Percentiles rank a stretch among this genome's conserved stretches.
phyloP scores from a whole-genome alignment of 2,888 invertebrate genomes.

The Enchytraeus crypticus region DNA sequence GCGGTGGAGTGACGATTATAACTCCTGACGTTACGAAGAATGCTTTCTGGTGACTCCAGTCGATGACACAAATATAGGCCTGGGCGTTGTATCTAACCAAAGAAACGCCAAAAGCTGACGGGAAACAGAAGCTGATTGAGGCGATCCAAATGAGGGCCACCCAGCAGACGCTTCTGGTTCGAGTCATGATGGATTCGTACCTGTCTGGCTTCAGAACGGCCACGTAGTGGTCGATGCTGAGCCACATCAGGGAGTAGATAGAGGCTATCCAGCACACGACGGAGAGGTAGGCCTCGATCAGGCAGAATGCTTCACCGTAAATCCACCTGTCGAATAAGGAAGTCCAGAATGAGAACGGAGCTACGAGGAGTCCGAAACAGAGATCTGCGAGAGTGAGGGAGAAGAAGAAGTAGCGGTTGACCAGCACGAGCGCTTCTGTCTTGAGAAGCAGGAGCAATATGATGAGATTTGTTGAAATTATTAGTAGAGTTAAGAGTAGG shows the following conservation, averaged over 20 bases:
- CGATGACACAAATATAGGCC: conserved; percentile 86
- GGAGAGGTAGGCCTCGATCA: not conserved
- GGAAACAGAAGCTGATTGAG: conserved; percentile 87
- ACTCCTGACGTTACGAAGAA: conserved; percentile 85
- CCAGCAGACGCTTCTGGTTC: conserved; percentile 88
- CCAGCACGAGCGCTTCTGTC: conserved; percentile 57
- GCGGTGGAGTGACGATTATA: conserved; percentile 82
- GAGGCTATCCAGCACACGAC: not conserved
- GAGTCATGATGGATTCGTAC: conserved; percentile 84
- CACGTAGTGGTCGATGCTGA: conserved; percentile 56
- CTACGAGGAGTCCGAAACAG: conserved; percentile 77
- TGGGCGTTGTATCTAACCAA: conserved; percentile 76
- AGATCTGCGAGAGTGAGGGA: conserved; percentile 89
- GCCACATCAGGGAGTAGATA: not conserved
- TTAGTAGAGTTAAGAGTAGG: conserved; percentile 1
- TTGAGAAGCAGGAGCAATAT: conserved; percentile 7
- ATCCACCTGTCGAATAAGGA: conserved; percentile 3
- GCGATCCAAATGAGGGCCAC: conserved; percentile 96
- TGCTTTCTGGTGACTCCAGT: conserved; percentile 92
- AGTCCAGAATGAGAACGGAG: conserved; percentile 62
- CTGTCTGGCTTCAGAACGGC: conserved; percentile 80
- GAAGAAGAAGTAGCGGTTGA: conserved; percentile 88
- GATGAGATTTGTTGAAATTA: conserved; percentile 4
- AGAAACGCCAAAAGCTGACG: conserved; percentile 70
- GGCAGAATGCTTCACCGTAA: conserved; percentile 6